Base-by-base conservation (phyloP, 2,888 invertebrate species). In the Sericinus montela region DNA sequence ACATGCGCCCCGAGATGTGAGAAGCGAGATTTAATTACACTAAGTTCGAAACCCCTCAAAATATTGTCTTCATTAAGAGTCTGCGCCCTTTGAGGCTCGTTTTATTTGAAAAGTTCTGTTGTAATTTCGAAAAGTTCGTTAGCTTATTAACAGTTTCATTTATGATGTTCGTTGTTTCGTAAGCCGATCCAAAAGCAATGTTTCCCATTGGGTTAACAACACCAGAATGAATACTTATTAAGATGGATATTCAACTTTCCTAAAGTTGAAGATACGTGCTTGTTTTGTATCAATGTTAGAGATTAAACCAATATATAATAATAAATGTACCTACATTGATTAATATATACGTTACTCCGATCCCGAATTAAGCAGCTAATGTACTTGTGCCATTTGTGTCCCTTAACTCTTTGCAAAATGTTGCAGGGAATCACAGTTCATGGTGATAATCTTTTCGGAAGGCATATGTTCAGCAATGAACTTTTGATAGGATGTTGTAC, bases 101-200 rank as follows among this genome's bases (percentile, higher is more conserved):
- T 85, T 85, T 81, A 87, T 85, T 85, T 70, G 84, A 84, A 84
- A 87, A 87, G 77, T 86, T 86, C 61, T 53, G 65, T 65, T 72
- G 74, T 84, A 81, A 85, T 80, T 83, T 73, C 59, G 60, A 58
- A 70, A 84, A 85, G 73, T 81, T 75, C 67, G 75, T 78, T 73
- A 74, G 67, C 73, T 77, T 71, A 77, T 80, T 79, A 80, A 73
- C 74, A 71, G 74, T 73, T 72, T 65, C 67, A 54, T 59, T 62
- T 62, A 61, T 65, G 72, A 72, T 68, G 68, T 61, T 63, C 65
- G 60, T 56, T 65, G 65, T 55, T 57, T 62, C 62, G 56, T 45
- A 49, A 58, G 58, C 58, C 61, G 58, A 62, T 54, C 59, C 56
- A 50, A 55, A 46, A 44, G 30, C 53, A 43, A 54, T 56, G 52